A percentile compares a stretch with the other conserved stretches of the same genome.
Conservation (phyloP, 2,797 vertebrate genomes). For the Morelia viridis region DNA sequence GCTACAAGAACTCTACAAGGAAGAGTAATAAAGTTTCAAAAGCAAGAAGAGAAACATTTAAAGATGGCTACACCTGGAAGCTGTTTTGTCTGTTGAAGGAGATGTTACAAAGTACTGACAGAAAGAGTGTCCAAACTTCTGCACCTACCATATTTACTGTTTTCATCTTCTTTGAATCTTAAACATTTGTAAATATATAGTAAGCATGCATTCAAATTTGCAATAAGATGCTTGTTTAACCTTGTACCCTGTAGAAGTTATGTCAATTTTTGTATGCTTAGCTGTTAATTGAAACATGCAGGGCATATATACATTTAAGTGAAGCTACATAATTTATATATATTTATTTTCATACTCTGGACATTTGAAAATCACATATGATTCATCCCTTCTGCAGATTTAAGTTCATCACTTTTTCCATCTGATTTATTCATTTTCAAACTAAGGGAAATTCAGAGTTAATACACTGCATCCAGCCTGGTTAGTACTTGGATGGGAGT, state of each 20-base stretch:
- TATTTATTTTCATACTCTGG: slow-evolving; percentile 46
- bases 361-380: slow-evolving; percentile 59
- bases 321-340: slow-evolving; percentile 49
- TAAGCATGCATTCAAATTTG: background rate
- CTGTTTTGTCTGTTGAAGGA: background rate
- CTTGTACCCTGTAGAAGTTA: background rate
- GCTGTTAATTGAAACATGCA: background rate
- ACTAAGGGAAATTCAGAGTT: background rate
- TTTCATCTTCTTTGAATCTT: background rate
- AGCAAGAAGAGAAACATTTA: background rate
- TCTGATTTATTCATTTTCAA: background rate
- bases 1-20: background rate
- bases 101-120: background rate
- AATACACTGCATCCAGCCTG: background rate
- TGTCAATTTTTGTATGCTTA: background rate
- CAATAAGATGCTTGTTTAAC: background rate
- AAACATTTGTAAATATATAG: background rate
- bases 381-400: slow-evolving; percentile 41
- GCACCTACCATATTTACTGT: background rate
- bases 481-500: background rate
- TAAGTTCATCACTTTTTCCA: background rate
- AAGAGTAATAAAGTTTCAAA: background rate
- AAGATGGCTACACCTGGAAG: background rate
- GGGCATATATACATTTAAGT: slow-evolving; percentile 37
- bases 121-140: background rate